phyloP scores from a whole-genome alignment of 2,113 vertebrate genomes.

The Macquaria australasica region DNA sequence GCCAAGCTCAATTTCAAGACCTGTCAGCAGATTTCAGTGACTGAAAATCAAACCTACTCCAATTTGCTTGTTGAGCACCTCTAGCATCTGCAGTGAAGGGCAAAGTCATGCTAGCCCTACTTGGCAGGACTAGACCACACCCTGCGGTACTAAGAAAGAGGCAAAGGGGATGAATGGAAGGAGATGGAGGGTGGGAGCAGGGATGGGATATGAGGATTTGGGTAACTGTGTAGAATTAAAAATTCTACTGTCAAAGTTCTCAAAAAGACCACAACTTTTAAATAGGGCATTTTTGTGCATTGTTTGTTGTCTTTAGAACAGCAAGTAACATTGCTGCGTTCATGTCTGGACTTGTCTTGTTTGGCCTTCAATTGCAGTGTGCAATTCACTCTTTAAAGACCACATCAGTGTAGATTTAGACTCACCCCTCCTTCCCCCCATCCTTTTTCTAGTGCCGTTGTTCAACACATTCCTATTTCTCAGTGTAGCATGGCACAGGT shows the following conservation, averaged over 20 bases:
- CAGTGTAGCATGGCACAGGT: conserved; percentile 85
- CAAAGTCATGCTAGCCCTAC: conserved; percentile 35
- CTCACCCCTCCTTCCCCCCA: conserved; percentile 37
- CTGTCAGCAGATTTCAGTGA: conserved; percentile 49
- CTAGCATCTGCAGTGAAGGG: neutral
- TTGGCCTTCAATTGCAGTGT: conserved; percentile 21
- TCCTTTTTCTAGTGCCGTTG: conserved; percentile 56
- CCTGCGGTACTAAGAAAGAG: neutral
- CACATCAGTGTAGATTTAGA: conserved; percentile 43
- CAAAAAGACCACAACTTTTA: neutral
- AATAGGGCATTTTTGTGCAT: neutral
- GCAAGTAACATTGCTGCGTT: conserved; percentile 12
- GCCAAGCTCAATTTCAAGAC: conserved; percentile 41
- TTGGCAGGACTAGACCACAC: conserved; percentile 35
- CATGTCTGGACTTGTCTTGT: conserved; percentile 17
- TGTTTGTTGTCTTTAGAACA: neutral
- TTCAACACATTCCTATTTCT: conserved; percentile 82
- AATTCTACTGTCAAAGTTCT: conserved; percentile 11
- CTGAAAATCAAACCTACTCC: conserved; percentile 31
- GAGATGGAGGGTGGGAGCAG: neutral
- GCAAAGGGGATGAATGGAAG: conserved; percentile 17
- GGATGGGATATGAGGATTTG: neutral
- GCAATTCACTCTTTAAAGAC: conserved; percentile 12
- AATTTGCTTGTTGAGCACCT: conserved; percentile 8
- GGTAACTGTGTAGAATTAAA: neutral